These are phyloP conservation scores for Catharus minimus DNA, from an alignment of 2,113 vertebrate genomes.

Conservation along the genomic window DNA sequence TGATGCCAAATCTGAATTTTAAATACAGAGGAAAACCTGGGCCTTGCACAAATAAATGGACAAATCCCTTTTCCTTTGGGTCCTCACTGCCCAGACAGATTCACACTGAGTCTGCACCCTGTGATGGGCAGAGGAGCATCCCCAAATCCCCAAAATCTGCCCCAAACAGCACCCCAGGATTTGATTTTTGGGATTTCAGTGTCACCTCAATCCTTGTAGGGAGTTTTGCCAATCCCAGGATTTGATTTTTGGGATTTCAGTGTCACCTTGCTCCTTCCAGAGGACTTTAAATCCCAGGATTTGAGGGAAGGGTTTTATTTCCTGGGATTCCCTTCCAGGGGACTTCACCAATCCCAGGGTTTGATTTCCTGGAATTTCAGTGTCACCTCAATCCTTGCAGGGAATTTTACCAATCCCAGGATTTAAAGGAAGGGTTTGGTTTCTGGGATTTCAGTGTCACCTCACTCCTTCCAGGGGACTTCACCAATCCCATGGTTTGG, in stretches of 20 bases:
- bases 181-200: constrained; percentile 71
- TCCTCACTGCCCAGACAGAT: background rate
- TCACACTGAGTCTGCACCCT: accelerated
- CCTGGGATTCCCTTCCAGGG: background rate
- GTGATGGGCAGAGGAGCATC: background rate
- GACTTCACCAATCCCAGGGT: background rate
- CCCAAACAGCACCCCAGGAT: background rate
- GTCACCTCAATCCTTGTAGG: background rate
- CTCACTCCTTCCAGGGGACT: constrained; percentile 31
- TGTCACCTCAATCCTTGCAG: background rate
- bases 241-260: constrained; percentile 78
- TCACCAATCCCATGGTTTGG: constrained; percentile 49
- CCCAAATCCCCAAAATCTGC: background rate
- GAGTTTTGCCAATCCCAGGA: background rate
- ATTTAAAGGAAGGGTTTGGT: no score
- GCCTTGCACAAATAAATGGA: background rate
- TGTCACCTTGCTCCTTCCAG: no score
- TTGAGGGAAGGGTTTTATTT: background rate
- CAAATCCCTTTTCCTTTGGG: background rate
- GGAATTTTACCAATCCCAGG: background rate
- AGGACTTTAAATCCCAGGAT: constrained; percentile 20
- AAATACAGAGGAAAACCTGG: background rate
- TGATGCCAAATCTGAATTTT: background rate
- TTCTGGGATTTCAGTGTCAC: constrained; percentile 6
- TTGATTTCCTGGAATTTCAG: constrained; percentile 71